Evolutionary conservation across 2,888 invertebrate genomes (phyloP).

Genomic region (Erebia aethiops): DNA sequence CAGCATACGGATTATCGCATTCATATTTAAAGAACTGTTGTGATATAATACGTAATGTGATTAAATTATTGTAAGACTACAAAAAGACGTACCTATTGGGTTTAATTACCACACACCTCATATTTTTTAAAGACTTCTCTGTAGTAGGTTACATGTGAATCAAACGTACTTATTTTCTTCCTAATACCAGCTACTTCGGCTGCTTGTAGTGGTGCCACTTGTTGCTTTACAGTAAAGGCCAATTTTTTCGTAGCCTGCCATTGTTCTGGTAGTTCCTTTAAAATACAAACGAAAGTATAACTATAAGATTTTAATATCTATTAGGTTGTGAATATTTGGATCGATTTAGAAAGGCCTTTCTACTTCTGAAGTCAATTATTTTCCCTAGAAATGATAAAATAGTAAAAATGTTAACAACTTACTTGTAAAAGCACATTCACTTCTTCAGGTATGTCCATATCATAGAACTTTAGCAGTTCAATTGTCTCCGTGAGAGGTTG

Average conservation of each 20-base stretch:
- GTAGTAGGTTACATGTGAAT: slow-evolving; percentile 91
- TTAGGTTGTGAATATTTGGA: not conserved
- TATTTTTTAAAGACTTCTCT: slow-evolving; percentile 94
- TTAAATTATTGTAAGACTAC: not conserved
- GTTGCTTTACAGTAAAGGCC: slow-evolving; percentile 94
- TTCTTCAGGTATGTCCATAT: slow-evolving; percentile 98
- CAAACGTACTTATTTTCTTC: slow-evolving; percentile 93
- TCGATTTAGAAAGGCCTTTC: not conserved
- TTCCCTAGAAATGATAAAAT: slow-evolving; percentile 5
- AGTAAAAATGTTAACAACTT: slow-evolving; percentile 20
- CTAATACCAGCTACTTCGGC: slow-evolving; percentile 96
- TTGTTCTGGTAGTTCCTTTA: slow-evolving; percentile 95
- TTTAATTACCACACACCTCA: slow-evolving; percentile 53
- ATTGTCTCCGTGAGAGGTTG: slow-evolving; percentile 96
- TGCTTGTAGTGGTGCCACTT: slow-evolving; percentile 97
- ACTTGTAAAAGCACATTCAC: slow-evolving; percentile 94
- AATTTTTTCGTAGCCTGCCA: slow-evolving; percentile 98
- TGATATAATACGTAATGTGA: not conserved
- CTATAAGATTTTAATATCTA: not conserved
- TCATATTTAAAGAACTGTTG: slow-evolving; percentile 87
- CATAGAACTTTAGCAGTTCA: slow-evolving; percentile 95
- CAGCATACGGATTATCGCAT: slow-evolving; percentile 88
- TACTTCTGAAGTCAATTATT: not conserved
- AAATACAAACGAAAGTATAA: slow-evolving; percentile 23
- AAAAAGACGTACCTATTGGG: not conserved